These are phyloP conservation scores for Cheumatopsyche charites DNA, from an alignment of 1,140 invertebrate genomes.

Conservation along the genomic window DNA sequence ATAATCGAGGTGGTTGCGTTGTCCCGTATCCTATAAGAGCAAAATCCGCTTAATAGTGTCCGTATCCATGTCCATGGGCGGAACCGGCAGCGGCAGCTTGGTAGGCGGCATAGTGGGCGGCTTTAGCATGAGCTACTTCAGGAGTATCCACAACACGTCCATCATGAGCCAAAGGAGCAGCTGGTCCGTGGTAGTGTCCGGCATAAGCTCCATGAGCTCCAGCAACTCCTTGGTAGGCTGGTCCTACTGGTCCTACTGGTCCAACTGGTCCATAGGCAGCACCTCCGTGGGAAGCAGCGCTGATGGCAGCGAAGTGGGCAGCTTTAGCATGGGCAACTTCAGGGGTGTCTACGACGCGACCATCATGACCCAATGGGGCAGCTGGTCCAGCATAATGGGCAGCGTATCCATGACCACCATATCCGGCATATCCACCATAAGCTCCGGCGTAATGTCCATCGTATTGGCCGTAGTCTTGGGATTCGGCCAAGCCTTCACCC, in stretches of 20 bases:
- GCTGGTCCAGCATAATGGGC: conserved; percentile 29
- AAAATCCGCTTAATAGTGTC: neutral
- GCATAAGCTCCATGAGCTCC: conserved; percentile 14
- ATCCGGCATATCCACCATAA: neutral
- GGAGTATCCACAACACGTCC: conserved; percentile 37
- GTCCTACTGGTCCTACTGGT: conserved; percentile 18
- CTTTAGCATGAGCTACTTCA: conserved; percentile 33
- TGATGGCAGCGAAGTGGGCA: conserved; percentile 54
- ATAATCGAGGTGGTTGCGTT: neutral
- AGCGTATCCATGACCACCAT: neutral
- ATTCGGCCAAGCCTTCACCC: conserved; percentile 39
- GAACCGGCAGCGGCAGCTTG: conserved; percentile 49
- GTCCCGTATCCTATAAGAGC: neutral
- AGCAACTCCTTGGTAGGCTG: conserved; percentile 5
- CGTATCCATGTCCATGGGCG: conserved; percentile 44
- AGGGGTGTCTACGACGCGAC: conserved; percentile 57
- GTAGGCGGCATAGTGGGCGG: conserved; percentile 18
- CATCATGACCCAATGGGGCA: conserved; percentile 50
- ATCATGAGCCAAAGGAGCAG: conserved; percentile 32
- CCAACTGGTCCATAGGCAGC: conserved; percentile 24
- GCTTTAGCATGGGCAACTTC: conserved; percentile 60
- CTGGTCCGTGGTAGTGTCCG: conserved; percentile 23
- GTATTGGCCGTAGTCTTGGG: conserved; percentile 41
- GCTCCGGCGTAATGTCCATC: conserved; percentile 2
- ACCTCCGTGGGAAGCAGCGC: conserved; percentile 26